Conservation (phyloP, 2,797 vertebrate species). For the Florisuga fusca region DNA sequence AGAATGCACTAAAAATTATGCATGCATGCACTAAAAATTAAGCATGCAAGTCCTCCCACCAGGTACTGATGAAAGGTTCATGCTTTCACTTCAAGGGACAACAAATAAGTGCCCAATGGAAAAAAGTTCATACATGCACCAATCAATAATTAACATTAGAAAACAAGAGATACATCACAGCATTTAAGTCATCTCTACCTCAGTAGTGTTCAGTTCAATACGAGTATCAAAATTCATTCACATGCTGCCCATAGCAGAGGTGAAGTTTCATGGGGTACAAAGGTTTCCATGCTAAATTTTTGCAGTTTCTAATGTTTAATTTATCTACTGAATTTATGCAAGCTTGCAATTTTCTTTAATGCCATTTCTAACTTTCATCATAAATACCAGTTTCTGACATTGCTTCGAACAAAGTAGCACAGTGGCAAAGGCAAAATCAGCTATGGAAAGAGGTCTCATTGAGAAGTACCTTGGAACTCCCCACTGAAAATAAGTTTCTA, state of each 20-base stretch:
- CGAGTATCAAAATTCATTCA: neutral
- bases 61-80: neutral
- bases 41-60: neutral
- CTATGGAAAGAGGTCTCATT: neutral
- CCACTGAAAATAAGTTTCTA: neutral
- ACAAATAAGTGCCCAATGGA: neutral
- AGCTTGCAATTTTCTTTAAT: neutral
- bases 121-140: neutral
- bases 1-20: neutral
- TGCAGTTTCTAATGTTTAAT: neutral
- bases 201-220: neutral
- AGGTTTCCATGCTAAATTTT: neutral
- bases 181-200: neutral
- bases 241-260: neutral
- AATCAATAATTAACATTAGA: neutral
- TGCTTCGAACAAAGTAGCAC: neutral
- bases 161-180: neutral
- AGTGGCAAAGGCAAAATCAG: neutral
- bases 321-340: neutral
- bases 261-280: neutral
- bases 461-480: neutral
- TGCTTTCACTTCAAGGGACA: neutral
- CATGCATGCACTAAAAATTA: slow-evolving; percentile 27
- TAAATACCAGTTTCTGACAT: neutral
- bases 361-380: neutral